Base-by-base conservation (phyloP, 1,140 invertebrate genomes). In the Psix sp. region DNA sequence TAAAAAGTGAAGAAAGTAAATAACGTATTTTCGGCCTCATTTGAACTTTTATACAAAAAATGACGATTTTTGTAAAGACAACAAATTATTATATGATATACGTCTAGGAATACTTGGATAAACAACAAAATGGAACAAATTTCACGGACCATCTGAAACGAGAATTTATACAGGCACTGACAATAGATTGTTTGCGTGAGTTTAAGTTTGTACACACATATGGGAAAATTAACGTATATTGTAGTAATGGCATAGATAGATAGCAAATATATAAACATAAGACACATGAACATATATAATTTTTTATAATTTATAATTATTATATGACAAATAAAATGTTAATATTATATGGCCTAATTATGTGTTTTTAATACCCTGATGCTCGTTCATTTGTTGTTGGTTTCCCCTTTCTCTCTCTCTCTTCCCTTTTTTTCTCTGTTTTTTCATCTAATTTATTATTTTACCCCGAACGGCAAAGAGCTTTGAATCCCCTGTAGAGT, bases 221-320 rank as follows among this genome's bases (percentile, higher is more conserved):
- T 24, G 67, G 65, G 24, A 49, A 65, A 63, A 68, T 49, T 74
- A 67, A 67, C 40, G 40, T 74, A 74, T 57, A 59, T 67, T 62
- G 51, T 74, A 66, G 60, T 54, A 60, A 54, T 66, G 60, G 60
- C 17, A 52, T 70, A 74, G 43, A 40, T 68, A 67, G 63, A 57
- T 74, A 74, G 72, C 63, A 43, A 59, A 74, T 74, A 74, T 74
- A 74, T 49, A 59, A 74, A 68, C 66, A 74, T 74, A 74, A 68
- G 45, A 74, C 39, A 74, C 31, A 39, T 36, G 48, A 31, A 67
- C 46, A 65, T 56, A 74, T 67, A 63, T 74, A 67, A 67, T 74
- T 74, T 67, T 74, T 56, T 74, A 74, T 74, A 67, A 74, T 74
- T 74, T 74, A 74, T 74, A 74, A 74, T 74, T 74, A 67, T 63